These are phyloP conservation scores for Matsumurasca onukii DNA, from an alignment of 1,140 invertebrate genomes.

Conservation along the genomic window DNA sequence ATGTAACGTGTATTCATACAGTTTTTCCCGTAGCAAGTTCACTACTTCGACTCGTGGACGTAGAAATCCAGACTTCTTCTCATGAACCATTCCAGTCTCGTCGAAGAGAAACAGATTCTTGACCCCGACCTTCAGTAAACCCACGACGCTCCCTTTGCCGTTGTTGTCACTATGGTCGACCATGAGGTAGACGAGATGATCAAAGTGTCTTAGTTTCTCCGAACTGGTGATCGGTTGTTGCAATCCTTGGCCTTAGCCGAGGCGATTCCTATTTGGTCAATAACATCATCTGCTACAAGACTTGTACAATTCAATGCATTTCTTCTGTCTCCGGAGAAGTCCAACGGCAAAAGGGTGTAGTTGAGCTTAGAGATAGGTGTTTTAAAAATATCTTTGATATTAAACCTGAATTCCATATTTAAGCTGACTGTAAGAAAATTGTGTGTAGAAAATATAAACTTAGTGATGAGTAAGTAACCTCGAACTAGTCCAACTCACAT, in stretches of 20 bases:
- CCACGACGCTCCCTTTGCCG: conserved; percentile 56
- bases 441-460: too few species aligned
- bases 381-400: background rate
- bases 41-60: conserved; percentile 74
- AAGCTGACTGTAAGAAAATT: too few species aligned
- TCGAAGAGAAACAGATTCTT: conserved; percentile 86
- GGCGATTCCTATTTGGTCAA: conserved; percentile 68
- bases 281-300: conserved; percentile 59
- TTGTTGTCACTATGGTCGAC: conserved; percentile 58
- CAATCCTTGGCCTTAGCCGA: conserved; percentile 72
- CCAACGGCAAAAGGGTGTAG: background rate
- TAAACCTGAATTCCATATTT: background rate
- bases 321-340: background rate
- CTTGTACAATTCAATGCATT: background rate
- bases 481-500: too few species aligned
- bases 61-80: conserved; percentile 82
- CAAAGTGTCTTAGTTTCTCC: conserved; percentile 63
- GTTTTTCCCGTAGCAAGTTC: conserved; percentile 72
- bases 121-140: conserved; percentile 79
- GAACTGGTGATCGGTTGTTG: conserved; percentile 68
- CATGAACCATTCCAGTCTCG: conserved; percentile 62
- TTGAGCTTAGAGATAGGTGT: background rate
- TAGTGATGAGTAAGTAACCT: too few species aligned
- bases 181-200: conserved; percentile 66
- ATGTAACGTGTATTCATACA: conserved; percentile 79